Evolutionary conservation across 1,140 invertebrate species (phyloP), one percentile per base, ranked within the genome.

Genomic region (Medauroidea extradentata): DNA sequence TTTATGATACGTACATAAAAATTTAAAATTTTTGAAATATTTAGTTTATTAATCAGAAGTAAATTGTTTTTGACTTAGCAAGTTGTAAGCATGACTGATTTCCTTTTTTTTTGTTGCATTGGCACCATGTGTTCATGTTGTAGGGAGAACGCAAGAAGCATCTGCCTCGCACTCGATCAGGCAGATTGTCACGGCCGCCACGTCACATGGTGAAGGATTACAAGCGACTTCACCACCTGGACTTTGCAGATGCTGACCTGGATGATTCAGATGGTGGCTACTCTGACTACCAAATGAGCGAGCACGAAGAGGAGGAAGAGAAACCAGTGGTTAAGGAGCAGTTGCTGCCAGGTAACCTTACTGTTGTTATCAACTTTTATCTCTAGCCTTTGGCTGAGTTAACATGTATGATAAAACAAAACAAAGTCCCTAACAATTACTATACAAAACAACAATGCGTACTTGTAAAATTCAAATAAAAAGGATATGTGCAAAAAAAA

Each of bases 201-300:
- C 76, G 81, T 29, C 83, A 87, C 62, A 85, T 86, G 81, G 78
- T 85, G 2, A 81, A 82, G 57, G 85, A 86, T 67, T 86, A 85
- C 62, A 86, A 85, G 66, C 80, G 84, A 48, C 75, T 86, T 51
- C 81, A 83, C 67, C 79, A 80, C 60, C 67, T 83, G 16, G 83
- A 85, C 60, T 81, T 82, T 59, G 75, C 79, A 63, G 80, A 83
- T 60, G 81, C 83, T 14, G 76, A 79, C 44, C 69, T 81, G 60
- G 83, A 85, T 69, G 81, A 84, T 63, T 83, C 81, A 5, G 83
- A 85, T 68, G 83, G 82, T 34, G 83, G 83, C n/a, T 86, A 85
- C 67, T 83, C 83, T 2, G 84, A 86, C 61, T 84, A 79, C 53
- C 72, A 64, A 70, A 79, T 57, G 75, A 76, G 53, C 67, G 72